Conservation (phyloP, 2,888 invertebrate genomes). For the Campoplex nolae region DNA sequence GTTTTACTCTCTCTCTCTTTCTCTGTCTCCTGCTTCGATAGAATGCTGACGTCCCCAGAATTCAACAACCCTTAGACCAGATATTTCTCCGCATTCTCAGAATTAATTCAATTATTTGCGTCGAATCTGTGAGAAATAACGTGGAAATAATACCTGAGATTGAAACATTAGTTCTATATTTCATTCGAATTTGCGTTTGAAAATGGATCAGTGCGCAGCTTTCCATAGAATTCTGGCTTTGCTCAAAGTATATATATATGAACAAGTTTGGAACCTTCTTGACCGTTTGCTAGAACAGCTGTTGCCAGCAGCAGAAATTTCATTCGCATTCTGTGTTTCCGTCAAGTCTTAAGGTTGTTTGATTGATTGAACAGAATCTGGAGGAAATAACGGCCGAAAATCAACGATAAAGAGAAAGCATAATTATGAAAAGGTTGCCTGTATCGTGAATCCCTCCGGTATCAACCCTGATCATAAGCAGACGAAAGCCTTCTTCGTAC, state of each 20-base stretch:
- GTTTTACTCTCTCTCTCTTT: not conserved
- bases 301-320: too few relatives aligned
- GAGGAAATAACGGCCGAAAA: constrained; percentile 65
- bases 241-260: not conserved
- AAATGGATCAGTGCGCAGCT: not conserved
- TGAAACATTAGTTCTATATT: not conserved
- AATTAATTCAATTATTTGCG: constrained; percentile 35
- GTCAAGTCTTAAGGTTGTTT: not conserved
- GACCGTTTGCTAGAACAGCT: too few relatives aligned
- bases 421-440: constrained; percentile 64
- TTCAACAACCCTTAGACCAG: not conserved
- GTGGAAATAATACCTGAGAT: constrained; percentile 16
- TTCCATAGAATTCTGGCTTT: not conserved
- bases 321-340: too few relatives aligned
- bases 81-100: not conserved
- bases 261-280: not conserved
- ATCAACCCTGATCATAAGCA: constrained; percentile 69
- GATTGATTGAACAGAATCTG: constrained; percentile 38
- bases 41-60: constrained; percentile 17
- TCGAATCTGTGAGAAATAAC: constrained; percentile 5
- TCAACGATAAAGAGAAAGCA: constrained; percentile 64
- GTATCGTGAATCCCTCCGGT: constrained; percentile 58
- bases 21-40: not conserved
- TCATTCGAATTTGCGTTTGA: not conserved
- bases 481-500: constrained; percentile 67